Conservation (phyloP, 2,113 vertebrate genomes). For the Aleadryas rufinucha region DNA sequence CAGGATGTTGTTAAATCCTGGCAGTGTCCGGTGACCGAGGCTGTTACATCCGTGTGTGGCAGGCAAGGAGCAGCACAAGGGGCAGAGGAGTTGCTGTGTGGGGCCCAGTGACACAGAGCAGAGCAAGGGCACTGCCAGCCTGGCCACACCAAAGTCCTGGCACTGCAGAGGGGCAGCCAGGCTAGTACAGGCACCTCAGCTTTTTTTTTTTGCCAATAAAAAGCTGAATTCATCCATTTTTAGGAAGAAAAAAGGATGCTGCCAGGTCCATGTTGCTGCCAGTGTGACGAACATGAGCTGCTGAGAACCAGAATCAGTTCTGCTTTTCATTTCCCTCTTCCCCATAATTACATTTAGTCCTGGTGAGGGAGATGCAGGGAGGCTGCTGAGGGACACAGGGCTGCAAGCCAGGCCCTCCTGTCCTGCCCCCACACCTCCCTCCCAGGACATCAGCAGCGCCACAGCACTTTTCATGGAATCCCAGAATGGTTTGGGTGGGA, state of each 20-base stretch:
- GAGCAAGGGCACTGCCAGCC: not conserved
- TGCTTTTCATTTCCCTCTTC: not conserved
- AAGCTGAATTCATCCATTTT: not conserved
- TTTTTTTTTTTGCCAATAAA: not conserved
- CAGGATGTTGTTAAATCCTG: not conserved
- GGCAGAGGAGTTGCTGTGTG: not conserved
- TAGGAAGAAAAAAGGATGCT: not conserved
- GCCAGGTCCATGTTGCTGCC: fast-evolving
- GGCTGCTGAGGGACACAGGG: not conserved
- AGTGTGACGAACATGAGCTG: fast-evolving
- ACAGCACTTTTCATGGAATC: not conserved
- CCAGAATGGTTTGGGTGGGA: not conserved
- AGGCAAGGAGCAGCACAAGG: fast-evolving
- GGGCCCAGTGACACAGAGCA: not conserved
- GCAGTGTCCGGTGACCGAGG: not conserved
- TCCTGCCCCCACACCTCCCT: not conserved
- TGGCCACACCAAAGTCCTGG: not conserved
- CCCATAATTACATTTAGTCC: not conserved
- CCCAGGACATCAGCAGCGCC: not conserved
- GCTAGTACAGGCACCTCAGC: not conserved
- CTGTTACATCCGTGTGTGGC: fast-evolving
- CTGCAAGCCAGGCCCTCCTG: not conserved
- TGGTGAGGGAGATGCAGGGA: not conserved
- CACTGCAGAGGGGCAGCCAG: not conserved
- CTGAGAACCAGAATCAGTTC: not conserved